Evolutionary conservation across 2,113 vertebrate species (phyloP).

Genomic region (Cochlearius cochlearius): DNA sequence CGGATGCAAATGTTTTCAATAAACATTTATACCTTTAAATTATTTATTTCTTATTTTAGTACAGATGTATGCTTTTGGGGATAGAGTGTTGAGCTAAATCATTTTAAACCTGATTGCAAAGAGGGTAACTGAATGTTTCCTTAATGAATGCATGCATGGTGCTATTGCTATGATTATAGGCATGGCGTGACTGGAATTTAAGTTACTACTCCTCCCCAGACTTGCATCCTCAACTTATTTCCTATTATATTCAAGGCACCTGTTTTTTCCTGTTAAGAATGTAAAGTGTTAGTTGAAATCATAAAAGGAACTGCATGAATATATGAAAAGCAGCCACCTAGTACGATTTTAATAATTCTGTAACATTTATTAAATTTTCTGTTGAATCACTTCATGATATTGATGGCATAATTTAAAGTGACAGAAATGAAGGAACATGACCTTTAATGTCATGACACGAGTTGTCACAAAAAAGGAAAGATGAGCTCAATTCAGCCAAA

Average conservation of each 20-base stretch:
- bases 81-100: conserved; percentile 38
- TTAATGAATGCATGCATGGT: conserved; percentile 26
- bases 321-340: background rate
- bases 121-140: conserved; percentile 14
- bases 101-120: conserved; percentile 44
- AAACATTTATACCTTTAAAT: conserved; percentile 33
- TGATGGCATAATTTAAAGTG: background rate
- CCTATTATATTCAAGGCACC: conserved; percentile 14
- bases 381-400: background rate
- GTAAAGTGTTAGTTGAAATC: background rate
- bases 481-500: conserved; percentile 42
- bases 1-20: conserved; percentile 55
- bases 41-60: conserved; percentile 48
- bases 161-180: conserved; percentile 16
- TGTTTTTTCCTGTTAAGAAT: background rate
- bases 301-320: background rate
- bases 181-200: conserved; percentile 13
- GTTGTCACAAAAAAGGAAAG: conserved; percentile 1
- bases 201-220: background rate
- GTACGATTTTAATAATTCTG: conserved; percentile 19
- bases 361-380: conserved; percentile 1
- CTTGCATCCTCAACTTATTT: background rate
- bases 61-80: conserved; percentile 31
- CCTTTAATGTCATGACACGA: conserved; percentile 42
- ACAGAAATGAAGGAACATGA: conserved; percentile 3